Evolutionary conservation across 2,797 vertebrate genomes (phyloP).

Genomic region (Melanogrammus aeglefinus): DNA sequence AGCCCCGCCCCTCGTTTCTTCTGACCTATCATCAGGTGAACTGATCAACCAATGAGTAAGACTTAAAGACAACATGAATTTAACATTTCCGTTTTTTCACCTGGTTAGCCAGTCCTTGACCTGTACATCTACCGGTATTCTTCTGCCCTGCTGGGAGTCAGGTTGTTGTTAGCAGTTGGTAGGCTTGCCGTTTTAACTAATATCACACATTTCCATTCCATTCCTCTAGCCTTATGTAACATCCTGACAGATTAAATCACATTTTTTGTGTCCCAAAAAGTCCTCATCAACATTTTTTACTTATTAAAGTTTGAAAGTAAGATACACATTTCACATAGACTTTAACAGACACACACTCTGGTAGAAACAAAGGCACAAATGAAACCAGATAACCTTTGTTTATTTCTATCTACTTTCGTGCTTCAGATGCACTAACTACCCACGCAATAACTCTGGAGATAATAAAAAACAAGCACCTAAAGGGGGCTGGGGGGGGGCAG

Average conservation of each 20-base stretch:
- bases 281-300: not conserved
- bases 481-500: not conserved
- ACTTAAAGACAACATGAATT: not conserved
- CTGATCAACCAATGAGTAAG: constrained; percentile 6
- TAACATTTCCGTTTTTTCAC: no score
- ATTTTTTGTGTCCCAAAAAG: not conserved
- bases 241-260: not conserved
- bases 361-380: constrained; percentile 32
- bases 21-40: constrained; percentile 37
- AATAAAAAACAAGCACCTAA: constrained; percentile 16
- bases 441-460: constrained; percentile 38
- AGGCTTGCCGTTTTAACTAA: not conserved
- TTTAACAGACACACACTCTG: not conserved
- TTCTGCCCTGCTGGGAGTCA: no score
- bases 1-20: constrained; percentile 28
- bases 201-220: not conserved
- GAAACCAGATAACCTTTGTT: constrained; percentile 30
- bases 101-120: no score
- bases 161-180: not conserved
- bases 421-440: constrained; percentile 39
- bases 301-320: not conserved
- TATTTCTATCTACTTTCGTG: constrained; percentile 32
- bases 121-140: no score
- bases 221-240: not conserved
- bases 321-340: not conserved